Evolutionary conservation across 30 jellyfish, hydroid and myxozoan genomes (phyloP), one percentile per base, ranked within the genome.

Genomic region (Calvadosia cruxmelitensis): DNA sequence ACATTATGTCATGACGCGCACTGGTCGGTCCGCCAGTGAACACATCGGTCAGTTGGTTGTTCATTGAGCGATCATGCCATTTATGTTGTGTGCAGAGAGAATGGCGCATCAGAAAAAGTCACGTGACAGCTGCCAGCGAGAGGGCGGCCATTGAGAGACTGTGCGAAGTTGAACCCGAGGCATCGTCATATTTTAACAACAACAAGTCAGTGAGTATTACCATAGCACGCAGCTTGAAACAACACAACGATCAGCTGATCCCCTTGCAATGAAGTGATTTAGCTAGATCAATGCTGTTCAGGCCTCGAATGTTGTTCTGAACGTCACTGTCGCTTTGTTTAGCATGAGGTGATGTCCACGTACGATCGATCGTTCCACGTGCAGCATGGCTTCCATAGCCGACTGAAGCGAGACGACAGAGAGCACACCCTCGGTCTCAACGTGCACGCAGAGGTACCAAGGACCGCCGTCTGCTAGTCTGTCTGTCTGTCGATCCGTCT

Each of bases 361-460:
- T 86, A 86, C 70, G 96, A 86, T 53, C 84, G 94, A 16, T 76
- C 72, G 1, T 79, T 86, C 34, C 94, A 86, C 42, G 71, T 78
- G 35, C 57, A 86, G 68, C 78, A 78, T 53, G 93, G 94, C 24
- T 79, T 42, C 52, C 78, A 72, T 52, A 77, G 79, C 72, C 79
- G 75, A 69, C 33, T 78, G 33, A 50, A 50, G 15, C 65, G 96
- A 3, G 93, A 80, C 33, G 92, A 80, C 67, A 53, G 78, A 34
- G 49, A 63, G 64, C 92, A 70, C 53, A 74, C 71, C 29, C 67
- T 78, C 10, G 93, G 86, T 33, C 81, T 74, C 1, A 73, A 86
- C 75, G 91, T 78, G 66, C 73, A 74, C 13, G 48, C 90, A 13
- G 94, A 78, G 91, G 94, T 79, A 49, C 15, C 71, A 3, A 20